These are phyloP conservation scores for Ischnura elegans DNA, from an alignment of 2,888 invertebrate species.

Conservation along the genomic window DNA sequence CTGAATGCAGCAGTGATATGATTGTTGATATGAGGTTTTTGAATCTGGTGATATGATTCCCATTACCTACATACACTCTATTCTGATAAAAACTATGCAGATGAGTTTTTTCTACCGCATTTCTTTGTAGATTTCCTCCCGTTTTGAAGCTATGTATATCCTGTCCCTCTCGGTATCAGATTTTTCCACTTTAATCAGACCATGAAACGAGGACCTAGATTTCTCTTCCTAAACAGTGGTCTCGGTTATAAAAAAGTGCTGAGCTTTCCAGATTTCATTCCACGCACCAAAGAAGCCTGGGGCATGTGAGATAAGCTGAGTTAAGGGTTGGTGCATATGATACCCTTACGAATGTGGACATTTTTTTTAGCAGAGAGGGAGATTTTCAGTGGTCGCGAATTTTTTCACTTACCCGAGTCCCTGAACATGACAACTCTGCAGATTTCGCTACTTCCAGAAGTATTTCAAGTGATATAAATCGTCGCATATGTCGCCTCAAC, in stretches of 20 bases:
- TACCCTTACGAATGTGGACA: background rate
- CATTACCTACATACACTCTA: too few relatives aligned
- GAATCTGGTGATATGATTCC: too few relatives aligned
- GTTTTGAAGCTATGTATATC: background rate
- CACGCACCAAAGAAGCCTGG: background rate
- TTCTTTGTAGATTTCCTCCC: background rate
- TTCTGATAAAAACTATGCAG: too few relatives aligned
- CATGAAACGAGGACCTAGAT: background rate
- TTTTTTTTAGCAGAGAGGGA: background rate
- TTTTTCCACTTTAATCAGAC: background rate
- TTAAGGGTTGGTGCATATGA: background rate
- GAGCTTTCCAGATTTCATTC: background rate
- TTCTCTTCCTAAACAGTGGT: background rate
- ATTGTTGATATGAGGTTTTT: too few relatives aligned
- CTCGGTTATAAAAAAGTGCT: background rate
- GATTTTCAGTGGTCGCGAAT: background rate
- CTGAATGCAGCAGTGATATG: too few relatives aligned
- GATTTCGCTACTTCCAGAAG: background rate
- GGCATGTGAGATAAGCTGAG: slow-evolving; percentile 3
- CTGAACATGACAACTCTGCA: background rate
- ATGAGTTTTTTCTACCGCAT: too few relatives aligned
- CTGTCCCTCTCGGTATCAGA: background rate
- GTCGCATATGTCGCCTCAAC: background rate
- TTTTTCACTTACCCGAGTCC: background rate
- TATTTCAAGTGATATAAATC: too few relatives aligned